Base-by-base conservation (phyloP, 2,113 vertebrate species). In the Electrona antarctica region DNA sequence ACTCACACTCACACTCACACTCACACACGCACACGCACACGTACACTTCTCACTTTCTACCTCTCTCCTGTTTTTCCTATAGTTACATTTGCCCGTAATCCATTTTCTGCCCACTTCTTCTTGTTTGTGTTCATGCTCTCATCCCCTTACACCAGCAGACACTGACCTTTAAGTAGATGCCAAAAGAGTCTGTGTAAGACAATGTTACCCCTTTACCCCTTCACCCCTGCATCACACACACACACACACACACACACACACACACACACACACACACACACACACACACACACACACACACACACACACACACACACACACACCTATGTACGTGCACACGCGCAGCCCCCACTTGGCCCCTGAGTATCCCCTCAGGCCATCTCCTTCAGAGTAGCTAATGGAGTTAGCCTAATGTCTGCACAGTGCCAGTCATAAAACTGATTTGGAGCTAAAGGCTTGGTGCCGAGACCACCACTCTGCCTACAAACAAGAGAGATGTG, bases 11-110 rank as follows among this genome's bases (percentile, higher is more conserved):
- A 12, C 41, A 7, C 60, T 48, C 45, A 0, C 12, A n/a, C n/a
- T 3, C 84, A 85, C 85, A 2, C 33, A 41, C 33, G 33, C 33
- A 41, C 33, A 2, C 3, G 33, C 33, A 41, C 33, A 41, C 33
- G 33, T 41, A 41, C 33, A 78, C 81, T 85, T 46, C 73, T 45
- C 55, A n/a, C 56, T 64, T 57, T 67, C 29, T 11, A n/a, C 48
- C 45, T 48, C 61, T 48, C 45, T 7, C 12, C 14, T 9, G 82
- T 83, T 81, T 82, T 90, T 83, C 87, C 21, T 21, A 21, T 92
- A 92, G 93, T 92, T 89, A 87, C 88, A 91, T 94, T 93, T 92
- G 76, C 89, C 92, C 84, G 92, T 93, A 91, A 91, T 93, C 89
- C 83, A 90, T 91, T 92, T 92, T 92, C 85, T 89, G 80, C 87